Percentiles rank a stretch among this genome's conserved stretches.
Evolutionary conservation across 2,113 vertebrate genomes (phyloP).

Genomic region (Pantherophis guttatus): DNA sequence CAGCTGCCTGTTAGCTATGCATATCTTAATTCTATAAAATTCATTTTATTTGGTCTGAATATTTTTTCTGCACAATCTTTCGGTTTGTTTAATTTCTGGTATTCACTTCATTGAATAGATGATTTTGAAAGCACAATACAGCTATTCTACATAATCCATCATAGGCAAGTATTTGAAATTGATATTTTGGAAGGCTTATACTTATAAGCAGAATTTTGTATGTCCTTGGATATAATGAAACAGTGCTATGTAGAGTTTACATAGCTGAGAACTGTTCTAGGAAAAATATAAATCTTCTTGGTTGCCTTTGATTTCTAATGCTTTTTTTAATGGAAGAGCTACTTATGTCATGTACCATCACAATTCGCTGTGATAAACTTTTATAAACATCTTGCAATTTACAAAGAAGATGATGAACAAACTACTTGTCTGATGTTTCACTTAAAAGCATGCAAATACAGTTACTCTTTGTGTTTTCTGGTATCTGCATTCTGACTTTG

Average conservation of each 20-base stretch:
- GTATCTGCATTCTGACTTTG: constrained; percentile 49
- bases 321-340: constrained; percentile 38
- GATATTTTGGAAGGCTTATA: constrained; percentile 38
- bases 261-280: constrained; percentile 50
- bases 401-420: constrained; percentile 53
- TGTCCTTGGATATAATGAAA: constrained; percentile 55
- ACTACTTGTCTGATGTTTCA: constrained; percentile 54
- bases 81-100: constrained; percentile 55
- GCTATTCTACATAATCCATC: constrained; percentile 47
- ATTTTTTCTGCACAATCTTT: constrained; percentile 59
- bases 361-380: constrained; percentile 50
- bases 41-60: constrained; percentile 49
- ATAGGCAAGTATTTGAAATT: constrained; percentile 49
- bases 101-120: constrained; percentile 28
- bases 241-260: constrained; percentile 51
- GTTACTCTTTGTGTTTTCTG: constrained; percentile 48
- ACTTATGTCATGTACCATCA: constrained; percentile 46
- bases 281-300: constrained; percentile 36
- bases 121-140: constrained; percentile 54
- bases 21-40: constrained; percentile 45
- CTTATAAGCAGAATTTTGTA: constrained; percentile 54
- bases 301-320: constrained; percentile 64
- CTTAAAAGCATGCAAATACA: constrained; percentile 60
- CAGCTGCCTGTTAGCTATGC: constrained; percentile 35
- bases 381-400: constrained; percentile 55